Conservation (phyloP, 2,113 vertebrate species). For the Sphyrna mokarran region DNA sequence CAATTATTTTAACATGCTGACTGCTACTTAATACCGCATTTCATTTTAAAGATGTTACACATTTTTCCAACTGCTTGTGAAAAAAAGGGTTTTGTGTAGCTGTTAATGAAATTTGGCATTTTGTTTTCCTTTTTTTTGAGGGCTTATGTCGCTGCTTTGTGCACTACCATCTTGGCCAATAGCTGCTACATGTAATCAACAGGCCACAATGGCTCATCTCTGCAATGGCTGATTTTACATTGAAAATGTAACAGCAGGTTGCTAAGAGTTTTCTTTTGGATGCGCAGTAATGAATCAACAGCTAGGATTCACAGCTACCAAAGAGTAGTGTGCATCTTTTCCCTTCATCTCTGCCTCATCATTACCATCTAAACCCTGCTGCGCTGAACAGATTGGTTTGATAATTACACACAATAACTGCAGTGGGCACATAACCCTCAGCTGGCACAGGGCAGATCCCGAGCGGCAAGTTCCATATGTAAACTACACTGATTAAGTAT, state of each 20-base stretch:
- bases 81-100: constrained; percentile 7
- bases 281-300: constrained; percentile 35
- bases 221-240: constrained; percentile 29
- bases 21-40: constrained; percentile 16
- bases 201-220: constrained; percentile 35
- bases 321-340: constrained; percentile 61
- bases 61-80: not conserved
- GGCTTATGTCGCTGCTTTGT: not conserved
- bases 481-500: constrained; percentile 73
- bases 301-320: constrained; percentile 34
- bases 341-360: constrained; percentile 81
- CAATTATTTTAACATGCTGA: constrained; percentile 30
- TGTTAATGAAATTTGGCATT: constrained; percentile 1
- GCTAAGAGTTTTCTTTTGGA: constrained; percentile 33
- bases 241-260: constrained; percentile 36
- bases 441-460: constrained; percentile 84
- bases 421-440: constrained; percentile 86
- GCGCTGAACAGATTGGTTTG: constrained; percentile 96
- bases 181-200: constrained; percentile 37
- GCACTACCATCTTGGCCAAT: constrained; percentile 12
- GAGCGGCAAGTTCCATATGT: constrained; percentile 85
- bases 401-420: constrained; percentile 97
- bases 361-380: constrained; percentile 85
- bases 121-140: not conserved
- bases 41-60: not conserved